Evolutionary conservation across 2,113 vertebrate species (phyloP), one percentile per base, ranked within the genome.

Genomic region (Paratilapia polleni): DNA sequence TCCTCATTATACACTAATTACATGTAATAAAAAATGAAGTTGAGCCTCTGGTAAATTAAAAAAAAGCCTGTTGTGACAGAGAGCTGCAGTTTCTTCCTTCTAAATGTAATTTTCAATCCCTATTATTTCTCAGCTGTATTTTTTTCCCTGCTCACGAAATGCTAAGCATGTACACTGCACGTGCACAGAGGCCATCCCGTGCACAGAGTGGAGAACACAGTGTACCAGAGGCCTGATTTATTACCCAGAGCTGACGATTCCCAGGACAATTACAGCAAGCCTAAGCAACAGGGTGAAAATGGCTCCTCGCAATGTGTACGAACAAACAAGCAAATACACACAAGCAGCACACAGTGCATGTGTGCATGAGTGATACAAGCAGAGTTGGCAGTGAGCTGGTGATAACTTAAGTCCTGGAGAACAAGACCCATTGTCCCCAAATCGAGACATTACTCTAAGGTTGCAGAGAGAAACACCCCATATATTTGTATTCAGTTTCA

Each of bases 191-290:
- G 78, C 90, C 85, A 86, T 93, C 88, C 88, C 17, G 17, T 52
- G 26, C 66, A 73, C 89, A 86, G 78, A 84, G 82, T 60, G 76
- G 61, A 91, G 94, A 94, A 95, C 94, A 95, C 80, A 34, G 84
- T 94, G 94, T 94, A 95, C 94, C 89, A 89, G 85, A 88, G 82
- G 86, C 91, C 94, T 92, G 92, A 94, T 95, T 96, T 92, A 96
- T 94, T 94, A 85, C 92, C 90, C 92, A 80, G 90, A 76, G 90
- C 91, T 89, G 92, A 93, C 34, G 82, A 93, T 93, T 95, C 94
- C 93, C 91, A 92, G 92, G 93, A 95, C 93, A 95, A 96, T 94
- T 94, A 94, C 81, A 89, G 85, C 81, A 89, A 88, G 86, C 78
- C 90, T 83, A 62, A 94, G 92, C 86, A 92, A 94, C 87, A 91